Evolutionary conservation across 2,113 vertebrate species (phyloP).

Genomic region (Crypturellus undulatus): DNA sequence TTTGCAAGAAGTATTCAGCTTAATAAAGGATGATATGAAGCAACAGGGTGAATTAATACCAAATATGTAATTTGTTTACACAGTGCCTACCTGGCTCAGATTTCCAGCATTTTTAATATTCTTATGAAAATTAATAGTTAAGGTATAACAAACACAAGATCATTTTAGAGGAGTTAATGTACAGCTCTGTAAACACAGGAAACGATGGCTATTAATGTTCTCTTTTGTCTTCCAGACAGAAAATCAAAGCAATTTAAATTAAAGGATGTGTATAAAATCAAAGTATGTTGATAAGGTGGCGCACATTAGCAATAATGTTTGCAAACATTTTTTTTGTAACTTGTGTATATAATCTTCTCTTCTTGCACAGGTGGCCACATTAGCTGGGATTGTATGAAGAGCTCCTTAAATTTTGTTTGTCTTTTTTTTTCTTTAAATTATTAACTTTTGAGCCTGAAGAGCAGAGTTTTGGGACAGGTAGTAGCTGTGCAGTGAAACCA

Average conservation of each 20-base stretch:
- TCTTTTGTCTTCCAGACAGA: slow-evolving; percentile 78
- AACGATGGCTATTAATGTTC: slow-evolving; percentile 71
- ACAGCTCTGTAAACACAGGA: slow-evolving; percentile 73
- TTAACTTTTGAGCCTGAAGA: background rate
- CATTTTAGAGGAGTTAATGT: slow-evolving; percentile 65
- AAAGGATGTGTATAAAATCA: slow-evolving; percentile 79
- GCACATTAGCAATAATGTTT: slow-evolving; percentile 68
- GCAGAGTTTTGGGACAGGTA: background rate
- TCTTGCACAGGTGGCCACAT: background rate
- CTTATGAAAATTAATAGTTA: slow-evolving; percentile 49
- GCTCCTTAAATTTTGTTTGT: slow-evolving; percentile 9
- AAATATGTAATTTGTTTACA: slow-evolving; percentile 58
- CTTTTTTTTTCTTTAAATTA: slow-evolving; percentile 1
- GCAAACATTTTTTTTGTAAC: slow-evolving; percentile 62
- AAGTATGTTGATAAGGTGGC: slow-evolving; percentile 69
- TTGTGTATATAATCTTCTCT: slow-evolving; percentile 30
- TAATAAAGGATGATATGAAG: slow-evolving; percentile 35
- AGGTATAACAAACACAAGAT: slow-evolving; percentile 62
- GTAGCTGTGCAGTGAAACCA: rapidly evolving
- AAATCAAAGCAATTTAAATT: slow-evolving; percentile 82
- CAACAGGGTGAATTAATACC: slow-evolving; percentile 54
- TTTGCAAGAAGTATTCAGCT: slow-evolving; percentile 52
- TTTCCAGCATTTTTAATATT: slow-evolving; percentile 36
- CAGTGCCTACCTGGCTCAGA: slow-evolving; percentile 15
- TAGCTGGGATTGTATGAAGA: background rate